phyloP scores from a whole-genome alignment of 2,888 invertebrate genomes.

The Autographa gamma region DNA sequence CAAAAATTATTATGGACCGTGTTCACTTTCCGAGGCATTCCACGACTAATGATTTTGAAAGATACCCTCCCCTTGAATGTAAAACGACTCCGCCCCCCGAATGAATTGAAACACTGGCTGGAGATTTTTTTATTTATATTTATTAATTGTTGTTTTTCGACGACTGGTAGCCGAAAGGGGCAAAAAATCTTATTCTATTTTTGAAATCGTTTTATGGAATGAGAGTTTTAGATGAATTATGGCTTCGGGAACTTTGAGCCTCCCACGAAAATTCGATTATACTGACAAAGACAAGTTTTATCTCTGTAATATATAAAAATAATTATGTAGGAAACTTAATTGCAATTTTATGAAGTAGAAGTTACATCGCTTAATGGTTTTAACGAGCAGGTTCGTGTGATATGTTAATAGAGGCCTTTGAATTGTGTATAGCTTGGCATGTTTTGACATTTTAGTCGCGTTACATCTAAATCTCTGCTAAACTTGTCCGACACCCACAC shows the following conservation, averaged over 20 bases:
- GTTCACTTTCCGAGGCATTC: conserved; percentile 84
- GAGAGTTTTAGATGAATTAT: conserved; percentile 60
- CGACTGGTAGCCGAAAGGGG: conserved; percentile 76
- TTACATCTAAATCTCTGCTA: conserved; percentile 72
- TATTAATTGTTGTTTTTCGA: conserved; percentile 87
- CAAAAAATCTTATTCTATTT: conserved; percentile 64
- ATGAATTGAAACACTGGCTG: conserved; percentile 87
- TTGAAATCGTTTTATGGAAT: conserved; percentile 57
- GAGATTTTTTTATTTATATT: conserved; percentile 77
- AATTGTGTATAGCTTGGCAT: conserved; percentile 60
- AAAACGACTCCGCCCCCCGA: conserved; percentile 86
- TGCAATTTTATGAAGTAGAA: conserved; percentile 47
- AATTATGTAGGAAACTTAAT: conserved; percentile 46
- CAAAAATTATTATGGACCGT: conserved; percentile 85
- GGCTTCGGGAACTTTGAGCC: conserved; percentile 48
- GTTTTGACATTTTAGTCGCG: conserved; percentile 73
- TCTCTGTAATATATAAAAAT: conserved; percentile 41
- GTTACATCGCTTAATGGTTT: conserved; percentile 30
- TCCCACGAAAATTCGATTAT: conserved; percentile 57
- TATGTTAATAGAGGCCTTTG: conserved; percentile 62
- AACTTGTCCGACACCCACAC: conserved; percentile 67
- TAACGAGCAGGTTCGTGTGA: conserved; percentile 48
- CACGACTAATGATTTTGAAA: conserved; percentile 87
- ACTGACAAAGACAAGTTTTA: conserved; percentile 50
- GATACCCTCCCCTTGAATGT: conserved; percentile 88